Evolutionary conservation across 1,140 invertebrate species (phyloP), one percentile per base, ranked within the genome.

Genomic region (Aleiodes sp.): DNA sequence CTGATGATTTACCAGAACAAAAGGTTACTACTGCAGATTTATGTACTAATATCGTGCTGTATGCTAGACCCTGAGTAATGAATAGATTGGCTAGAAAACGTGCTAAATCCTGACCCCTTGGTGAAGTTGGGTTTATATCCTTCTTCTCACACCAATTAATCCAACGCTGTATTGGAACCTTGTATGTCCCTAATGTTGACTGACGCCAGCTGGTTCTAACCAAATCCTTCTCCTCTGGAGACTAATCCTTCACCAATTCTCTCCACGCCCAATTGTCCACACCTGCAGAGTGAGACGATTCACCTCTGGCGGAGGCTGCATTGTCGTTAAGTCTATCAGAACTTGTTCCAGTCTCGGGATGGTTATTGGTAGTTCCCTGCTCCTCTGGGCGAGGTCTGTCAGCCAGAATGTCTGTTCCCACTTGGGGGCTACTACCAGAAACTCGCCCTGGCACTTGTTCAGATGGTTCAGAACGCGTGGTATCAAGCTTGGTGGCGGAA

Each of bases 401-500:
- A 57, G 16, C 46, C 12, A 57, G 57, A 67, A 70, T 33, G 64
- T 59, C 7, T 28, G 29, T 3, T 67, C 56, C 65, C 52, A 67
- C n/a, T 14, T 33, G 16, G 65, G 52, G 8, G 65, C 31, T 16
- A 67, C 24, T 26, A 67, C 9, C 1, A 67, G 52, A 24, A 59
- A 57, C 19, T 39, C 29, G 4, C 62, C 52, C 35, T 24, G 33
- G 7, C 75, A 69, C 29, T 33, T 52, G 69, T 81, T 81, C n/a
- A 82, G 73, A 28, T 83, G 80, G 0, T 14, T 39, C n/a, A 83
- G 56, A 0, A 82, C 72, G 61, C 71, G 68, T 0, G 80, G 78
- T 4, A 84, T 78, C 8, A 82, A 72, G 66, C 64, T 78, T 2
- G 81, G 80, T 24, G 79, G 80, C 7, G 82, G 80, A 43, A 83